These are phyloP conservation scores for Drosophila sordidula DNA, from an alignment of 2,888 invertebrate genomes.

Conservation along the genomic window DNA sequence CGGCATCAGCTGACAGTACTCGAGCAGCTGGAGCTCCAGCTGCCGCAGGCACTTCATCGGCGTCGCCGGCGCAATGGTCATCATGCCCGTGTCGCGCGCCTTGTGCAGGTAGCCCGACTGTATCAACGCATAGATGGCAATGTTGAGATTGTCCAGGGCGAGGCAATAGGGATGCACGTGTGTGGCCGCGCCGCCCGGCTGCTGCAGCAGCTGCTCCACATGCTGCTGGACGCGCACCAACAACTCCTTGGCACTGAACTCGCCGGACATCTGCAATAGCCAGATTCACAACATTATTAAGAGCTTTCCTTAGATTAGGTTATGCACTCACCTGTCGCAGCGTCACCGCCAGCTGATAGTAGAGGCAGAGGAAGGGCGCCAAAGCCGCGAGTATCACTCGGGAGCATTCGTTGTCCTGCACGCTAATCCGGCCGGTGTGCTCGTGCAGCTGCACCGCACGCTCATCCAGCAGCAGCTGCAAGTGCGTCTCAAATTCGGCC, in stretches of 20 bases:
- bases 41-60: conserved; percentile 60
- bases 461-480: conserved; percentile 72
- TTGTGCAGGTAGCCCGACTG: conserved; percentile 81
- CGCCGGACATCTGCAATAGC: conserved; percentile 59
- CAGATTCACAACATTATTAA: background rate
- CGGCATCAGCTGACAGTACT: conserved; percentile 83
- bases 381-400: conserved; percentile 87
- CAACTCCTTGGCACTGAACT: conserved; percentile 86
- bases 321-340: conserved; percentile 86
- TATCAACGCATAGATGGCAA: conserved; percentile 87
- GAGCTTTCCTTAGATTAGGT: background rate
- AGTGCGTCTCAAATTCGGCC: conserved; percentile 86
- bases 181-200: conserved; percentile 48
- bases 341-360: conserved; percentile 86
- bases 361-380: conserved; percentile 88
- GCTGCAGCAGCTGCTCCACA: conserved; percentile 86
- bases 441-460: conserved; percentile 76
- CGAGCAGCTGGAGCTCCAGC: conserved; percentile 73
- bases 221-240: conserved; percentile 87
- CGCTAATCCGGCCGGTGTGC: conserved; percentile 78
- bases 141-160: conserved; percentile 88
- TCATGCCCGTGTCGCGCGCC: conserved; percentile 70
- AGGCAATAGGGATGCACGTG: conserved; percentile 90
- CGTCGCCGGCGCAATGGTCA: conserved; percentile 46
- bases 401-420: conserved; percentile 79